Percentiles rank a stretch among this genome's conserved stretches.
phyloP scores from a whole-genome alignment of 2,888 invertebrate species.

The Ectemnius cavifrons region DNA sequence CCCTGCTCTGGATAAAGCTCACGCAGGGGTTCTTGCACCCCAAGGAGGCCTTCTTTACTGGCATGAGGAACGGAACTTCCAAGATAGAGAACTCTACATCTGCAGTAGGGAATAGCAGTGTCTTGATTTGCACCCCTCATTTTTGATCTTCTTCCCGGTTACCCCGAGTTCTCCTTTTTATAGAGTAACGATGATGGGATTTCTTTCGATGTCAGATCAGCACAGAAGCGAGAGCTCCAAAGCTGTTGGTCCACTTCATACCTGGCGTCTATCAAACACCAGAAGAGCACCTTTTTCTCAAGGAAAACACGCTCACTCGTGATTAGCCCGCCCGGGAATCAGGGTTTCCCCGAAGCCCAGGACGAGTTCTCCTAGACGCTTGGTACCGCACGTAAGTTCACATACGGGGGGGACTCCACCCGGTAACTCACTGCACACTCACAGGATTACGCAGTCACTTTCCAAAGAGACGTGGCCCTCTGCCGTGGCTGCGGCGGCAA shows the following conservation, averaged over 20 bases:
- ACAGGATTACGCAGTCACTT: slow-evolving; percentile 60
- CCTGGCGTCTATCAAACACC: no score
- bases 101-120: slow-evolving; percentile 95
- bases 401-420: slow-evolving; percentile 43
- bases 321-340: no score
- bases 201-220: no score
- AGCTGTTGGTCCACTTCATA: no score
- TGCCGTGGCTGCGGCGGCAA: slow-evolving; percentile 20
- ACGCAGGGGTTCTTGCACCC: slow-evolving; percentile 97
- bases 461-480: slow-evolving; percentile 50
- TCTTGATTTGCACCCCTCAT: slow-evolving; percentile 79
- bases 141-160: slow-evolving; percentile 20
- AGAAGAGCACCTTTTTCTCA: no score
- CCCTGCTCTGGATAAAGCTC: slow-evolving; percentile 98
- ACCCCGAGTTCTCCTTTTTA: not conserved
- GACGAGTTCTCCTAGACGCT: not conserved
- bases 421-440: slow-evolving; percentile 51
- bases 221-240: no score
- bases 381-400: slow-evolving; percentile 24
- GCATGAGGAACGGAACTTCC: slow-evolving; percentile 98
- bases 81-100: slow-evolving; percentile 97
- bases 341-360: no score
- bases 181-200: no score
- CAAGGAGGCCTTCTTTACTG: slow-evolving; percentile 98
- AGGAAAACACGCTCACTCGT: no score